phyloP scores from a whole-genome alignment of 2,113 vertebrate genomes.

The Zosterops lateralis region DNA sequence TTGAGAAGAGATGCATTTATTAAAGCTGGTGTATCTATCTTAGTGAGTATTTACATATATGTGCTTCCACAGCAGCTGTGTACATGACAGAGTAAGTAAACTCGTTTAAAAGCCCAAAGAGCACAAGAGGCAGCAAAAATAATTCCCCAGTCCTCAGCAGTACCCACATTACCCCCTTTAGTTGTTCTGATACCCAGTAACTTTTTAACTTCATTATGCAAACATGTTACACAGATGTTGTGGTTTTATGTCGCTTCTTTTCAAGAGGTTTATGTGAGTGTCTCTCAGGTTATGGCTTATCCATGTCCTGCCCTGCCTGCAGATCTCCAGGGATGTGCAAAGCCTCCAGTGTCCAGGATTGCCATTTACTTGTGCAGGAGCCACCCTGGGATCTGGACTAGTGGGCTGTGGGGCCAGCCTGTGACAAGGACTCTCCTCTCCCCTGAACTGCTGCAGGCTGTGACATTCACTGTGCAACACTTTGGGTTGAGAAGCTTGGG shows the following conservation, averaged over 20 bases:
- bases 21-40: not conserved
- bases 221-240: not conserved
- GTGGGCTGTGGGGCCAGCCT: not conserved
- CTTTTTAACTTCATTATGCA: not conserved
- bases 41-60: not conserved
- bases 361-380: not conserved
- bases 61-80: not conserved
- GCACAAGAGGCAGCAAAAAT: not conserved
- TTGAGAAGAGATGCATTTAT: not conserved
- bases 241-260: not conserved
- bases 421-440: not conserved
- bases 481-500: not conserved
- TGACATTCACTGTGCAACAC: not conserved
- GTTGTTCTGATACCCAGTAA: not conserved
- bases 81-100: not conserved
- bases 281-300: not conserved
- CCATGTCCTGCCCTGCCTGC: accelerated
- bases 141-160: not conserved
- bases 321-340: not conserved
- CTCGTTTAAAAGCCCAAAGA: not conserved
- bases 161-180: not conserved
- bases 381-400: accelerated
- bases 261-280: not conserved
- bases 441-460: not conserved
- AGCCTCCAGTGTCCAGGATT: accelerated